phyloP scores from a whole-genome alignment of 1,140 invertebrate genomes.

The Venturia canescens region DNA sequence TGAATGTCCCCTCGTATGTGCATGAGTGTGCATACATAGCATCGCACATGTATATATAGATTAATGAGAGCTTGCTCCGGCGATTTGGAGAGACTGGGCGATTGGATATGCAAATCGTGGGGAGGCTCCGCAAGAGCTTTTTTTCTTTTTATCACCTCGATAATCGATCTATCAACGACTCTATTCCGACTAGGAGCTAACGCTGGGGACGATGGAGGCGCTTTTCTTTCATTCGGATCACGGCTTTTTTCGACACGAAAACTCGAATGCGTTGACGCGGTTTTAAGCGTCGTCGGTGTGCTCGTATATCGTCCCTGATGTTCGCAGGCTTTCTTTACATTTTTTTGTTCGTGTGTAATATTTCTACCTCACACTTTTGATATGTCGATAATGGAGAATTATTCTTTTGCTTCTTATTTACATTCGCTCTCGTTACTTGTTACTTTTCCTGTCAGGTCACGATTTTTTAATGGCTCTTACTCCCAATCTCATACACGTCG shows the following conservation, averaged over 20 bases:
- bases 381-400: slow-evolving; percentile 35
- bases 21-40: neutral
- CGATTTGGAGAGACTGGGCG: slow-evolving; percentile 37
- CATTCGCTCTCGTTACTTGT: neutral
- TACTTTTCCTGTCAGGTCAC: neutral
- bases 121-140: slow-evolving; percentile 21
- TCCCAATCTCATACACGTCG: neutral
- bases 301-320: slow-evolving; percentile 4
- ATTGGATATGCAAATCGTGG: slow-evolving; percentile 53
- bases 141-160: neutral
- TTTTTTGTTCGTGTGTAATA: neutral
- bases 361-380: slow-evolving; percentile 40
- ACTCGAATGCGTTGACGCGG: neutral
- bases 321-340: neutral
- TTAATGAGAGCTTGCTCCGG: slow-evolving; percentile 23
- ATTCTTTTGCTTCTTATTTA: slow-evolving; percentile 33
- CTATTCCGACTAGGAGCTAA: neutral
- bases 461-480: neutral
- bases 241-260: neutral
- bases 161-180: slow-evolving; percentile 22
- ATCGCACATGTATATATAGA: neutral
- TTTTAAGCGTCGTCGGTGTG: neutral
- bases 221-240: neutral
- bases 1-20: neutral
- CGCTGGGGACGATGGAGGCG: neutral